Evolutionary conservation across 2,797 vertebrate genomes (phyloP).

Genomic region (Tapirus indicus): DNA sequence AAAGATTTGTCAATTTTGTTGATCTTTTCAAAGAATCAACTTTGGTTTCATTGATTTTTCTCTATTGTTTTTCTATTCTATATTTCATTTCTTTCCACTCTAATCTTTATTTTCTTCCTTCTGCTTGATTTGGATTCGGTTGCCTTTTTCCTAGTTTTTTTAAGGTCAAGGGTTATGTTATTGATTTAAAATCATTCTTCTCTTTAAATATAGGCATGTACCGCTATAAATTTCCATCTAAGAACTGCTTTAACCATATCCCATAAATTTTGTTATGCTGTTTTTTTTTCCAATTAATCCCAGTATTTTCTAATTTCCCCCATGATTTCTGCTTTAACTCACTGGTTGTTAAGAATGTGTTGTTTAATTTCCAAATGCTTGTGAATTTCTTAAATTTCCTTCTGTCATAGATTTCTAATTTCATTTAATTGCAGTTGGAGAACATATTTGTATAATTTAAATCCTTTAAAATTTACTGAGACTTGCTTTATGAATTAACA

Average conservation of each 20-base stretch:
- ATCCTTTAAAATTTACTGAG: not conserved
- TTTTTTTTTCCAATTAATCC: not conserved
- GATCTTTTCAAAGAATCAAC: not conserved
- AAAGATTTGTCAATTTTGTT: not conserved
- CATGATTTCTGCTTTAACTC: not conserved
- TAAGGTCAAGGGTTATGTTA: not conserved
- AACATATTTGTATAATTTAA: not conserved
- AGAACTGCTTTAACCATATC: not conserved
- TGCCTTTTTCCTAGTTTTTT: not conserved
- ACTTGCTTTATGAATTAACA: not conserved
- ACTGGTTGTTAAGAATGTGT: not conserved
- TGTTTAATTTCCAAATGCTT: not conserved
- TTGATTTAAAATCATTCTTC: not conserved
- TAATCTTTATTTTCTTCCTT: not conserved
- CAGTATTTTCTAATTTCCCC: not conserved
- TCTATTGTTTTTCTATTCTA: not conserved
- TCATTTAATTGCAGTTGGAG: not conserved
- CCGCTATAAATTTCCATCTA: not conserved
- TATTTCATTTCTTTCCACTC: slow-evolving; percentile 8
- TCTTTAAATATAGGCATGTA: not conserved
- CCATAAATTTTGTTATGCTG: not conserved
- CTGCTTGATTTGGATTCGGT: not conserved
- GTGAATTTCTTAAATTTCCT: not conserved
- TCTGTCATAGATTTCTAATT: not conserved
- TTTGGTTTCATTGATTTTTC: not conserved